phyloP scores from a whole-genome alignment of 1,140 invertebrate species.

The Drosophila kohkoa region DNA sequence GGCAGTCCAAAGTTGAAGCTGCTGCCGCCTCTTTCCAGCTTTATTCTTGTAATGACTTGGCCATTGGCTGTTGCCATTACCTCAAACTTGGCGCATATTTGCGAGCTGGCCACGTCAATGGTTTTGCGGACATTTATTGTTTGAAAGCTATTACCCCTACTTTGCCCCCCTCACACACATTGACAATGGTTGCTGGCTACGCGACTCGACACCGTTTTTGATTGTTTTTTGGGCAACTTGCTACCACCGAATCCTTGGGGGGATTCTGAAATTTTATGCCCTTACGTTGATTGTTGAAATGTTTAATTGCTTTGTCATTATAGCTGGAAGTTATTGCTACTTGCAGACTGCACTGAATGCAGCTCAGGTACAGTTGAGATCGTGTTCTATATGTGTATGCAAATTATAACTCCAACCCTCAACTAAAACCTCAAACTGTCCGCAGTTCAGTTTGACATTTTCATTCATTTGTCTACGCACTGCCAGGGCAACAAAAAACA shows the following conservation, averaged over 20 bases:
- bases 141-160: conserved; percentile 85
- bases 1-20: conserved; percentile 67
- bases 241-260: conserved; percentile 5
- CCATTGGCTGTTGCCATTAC: conserved; percentile 55
- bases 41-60: conserved; percentile 70
- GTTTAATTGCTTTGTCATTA: conserved; percentile 83
- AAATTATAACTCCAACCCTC: conserved; percentile 3
- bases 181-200: conserved; percentile 52
- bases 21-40: conserved; percentile 46
- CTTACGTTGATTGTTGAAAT: conserved; percentile 70
- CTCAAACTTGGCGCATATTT: conserved; percentile 53
- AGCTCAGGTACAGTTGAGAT: conserved; percentile 38
- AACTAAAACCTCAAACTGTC: conserved; percentile 13
- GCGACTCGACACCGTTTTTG: conserved; percentile 82
- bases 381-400: neutral
- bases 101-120: conserved; percentile 79
- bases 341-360: conserved; percentile 39
- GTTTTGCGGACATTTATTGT: conserved; percentile 85
- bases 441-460: conserved; percentile 74
- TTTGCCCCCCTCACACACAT: neutral
- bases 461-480: conserved; percentile 82
- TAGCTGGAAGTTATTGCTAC: conserved; percentile 79
- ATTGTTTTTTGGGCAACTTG: conserved; percentile 71
- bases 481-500: conserved; percentile 48
- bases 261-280: conserved; percentile 46